A percentile compares a stretch with the other conserved stretches of the same genome.
phyloP scores from a whole-genome alignment of 2,888 invertebrate genomes.

The Deladenus siricidicola region DNA sequence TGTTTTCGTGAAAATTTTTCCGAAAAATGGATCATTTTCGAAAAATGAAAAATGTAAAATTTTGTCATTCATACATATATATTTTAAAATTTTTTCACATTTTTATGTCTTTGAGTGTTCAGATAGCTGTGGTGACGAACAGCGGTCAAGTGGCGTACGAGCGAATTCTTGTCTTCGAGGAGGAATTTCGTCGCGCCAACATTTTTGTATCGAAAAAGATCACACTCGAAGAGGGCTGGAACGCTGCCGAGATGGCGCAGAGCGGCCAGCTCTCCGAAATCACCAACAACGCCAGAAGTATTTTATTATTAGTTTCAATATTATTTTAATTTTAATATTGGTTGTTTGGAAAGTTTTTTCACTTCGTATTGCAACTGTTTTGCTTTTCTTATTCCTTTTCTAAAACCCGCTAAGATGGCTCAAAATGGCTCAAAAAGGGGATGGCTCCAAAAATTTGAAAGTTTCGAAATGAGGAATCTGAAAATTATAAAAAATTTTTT shows the following conservation, averaged over 20 bases:
- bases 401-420: too few relatives aligned
- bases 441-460: too few relatives aligned
- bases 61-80: too few relatives aligned
- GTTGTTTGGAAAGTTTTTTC: background rate
- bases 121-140: conserved; percentile 47
- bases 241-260: conserved; percentile 35
- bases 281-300: conserved; percentile 43
- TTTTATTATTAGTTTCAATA: too few relatives aligned
- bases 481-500: too few relatives aligned
- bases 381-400: too few relatives aligned
- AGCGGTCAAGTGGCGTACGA: conserved; percentile 50
- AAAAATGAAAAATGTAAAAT: too few relatives aligned
- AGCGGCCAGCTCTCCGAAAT: conserved; percentile 44
- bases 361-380: too few relatives aligned
- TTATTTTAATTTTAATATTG: background rate
- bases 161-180: conserved; percentile 44
- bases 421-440: too few relatives aligned
- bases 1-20: too few relatives aligned
- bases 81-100: background rate
- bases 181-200: conserved; percentile 40
- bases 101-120: background rate
- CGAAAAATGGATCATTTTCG: too few relatives aligned
- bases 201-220: conserved; percentile 38
- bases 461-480: too few relatives aligned
- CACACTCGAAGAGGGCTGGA: conserved; percentile 45